Base-by-base conservation (phyloP, 64 coral and sea anemone species). In the Porites lutea region DNA sequence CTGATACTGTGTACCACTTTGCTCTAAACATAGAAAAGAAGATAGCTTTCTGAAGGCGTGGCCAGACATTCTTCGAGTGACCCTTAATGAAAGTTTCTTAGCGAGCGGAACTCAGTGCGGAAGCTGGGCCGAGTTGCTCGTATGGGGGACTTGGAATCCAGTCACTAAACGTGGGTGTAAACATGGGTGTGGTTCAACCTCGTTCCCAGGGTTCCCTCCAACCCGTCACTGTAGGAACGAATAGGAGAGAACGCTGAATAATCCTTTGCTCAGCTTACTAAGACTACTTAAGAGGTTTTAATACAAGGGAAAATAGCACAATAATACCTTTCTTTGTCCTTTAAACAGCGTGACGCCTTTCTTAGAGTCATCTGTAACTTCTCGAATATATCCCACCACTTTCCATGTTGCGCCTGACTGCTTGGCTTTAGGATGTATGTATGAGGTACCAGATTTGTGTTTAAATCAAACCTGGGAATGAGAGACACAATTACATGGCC, bases 301-400 rank as follows among this genome's bases (percentile, higher is more conserved):
- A 37, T 37, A 37, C 27, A 0, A 0, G 13, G 11, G 12, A 64
- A 64, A 64, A 18, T 4, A 64, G 3, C 11, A 64, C 12, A 64
- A 64, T 64, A 8, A 23, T 46, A 73, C 71, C 71, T 73, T 46
- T 73, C 71, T 46, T 73, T 73, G 71, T 73, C 71, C 13, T 73
- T 73, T 73, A 73, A 73, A 45, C 71, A 73, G 5, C 71, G 71
- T 46, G 71, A 73, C 12, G 71, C 71, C 48, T 73, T 73, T 45
- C 71, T 73, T 4, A 73, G 44, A 45, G 37, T 73, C 71, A 47
- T 73, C 37, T 73, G 71, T 73, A 73, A 48, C 71, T 47, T 73
- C 44, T 73, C 71, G 48, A 73, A 73, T 4, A 73, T 73, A 20
- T 73, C 71, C 71, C 71, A 73, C 71, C 27, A 73, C 15, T 73